Base-by-base conservation (phyloP, 2,888 invertebrate genomes). In the Scaptomyza caliginosa region DNA sequence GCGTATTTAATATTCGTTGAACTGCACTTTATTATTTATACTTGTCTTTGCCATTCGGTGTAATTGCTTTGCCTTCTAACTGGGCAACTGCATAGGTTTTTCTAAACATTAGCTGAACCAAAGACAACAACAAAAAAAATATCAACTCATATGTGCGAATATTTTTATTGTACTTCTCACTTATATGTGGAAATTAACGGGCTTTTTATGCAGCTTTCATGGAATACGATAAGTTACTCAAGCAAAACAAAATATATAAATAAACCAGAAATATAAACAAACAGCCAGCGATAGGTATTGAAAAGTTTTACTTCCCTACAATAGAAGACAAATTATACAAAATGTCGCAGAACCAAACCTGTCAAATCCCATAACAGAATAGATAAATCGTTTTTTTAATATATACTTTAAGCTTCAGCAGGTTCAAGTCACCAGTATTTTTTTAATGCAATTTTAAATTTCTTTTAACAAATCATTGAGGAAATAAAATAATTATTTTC, bases 141-240 rank as follows among this genome's bases (percentile, higher is more conserved):
- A n/a, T n/a, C n/a, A n/a, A 16, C 19, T 46, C 11, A 45, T 50
- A 49, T 73, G 73, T 60, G 80, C 34, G 60, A 80, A 73, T 73
- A 77, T 77, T 74, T 79, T 73, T 55, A 84, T 84, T 73, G 30
- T 36, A 28, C 5, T 24, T 40, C 19, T 54, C 62, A 64, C 81
- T 56, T 67, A 80, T 80, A 77, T 59, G 84, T n/a, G 36, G 36
- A 50, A 51, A 54, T 64, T 70, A 70, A 79, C 63, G 56, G 32
- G 46, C 36, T 11, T 58, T 63, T 75, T 64, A 72, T 72, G 39
- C 63, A 57, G 6, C 26, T 30, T 3, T n/a, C 16, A 42, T 48
- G 21, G 32, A 39, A 38, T 28, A 23, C 19, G 21, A 63, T 34
- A 38, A 10, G 23, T 42, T 42, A 40, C 16, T 57, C 48, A 46